These are phyloP conservation scores for Nothobranchius furzeri DNA, from an alignment of 2,113 vertebrate species.

Conservation along the genomic window DNA sequence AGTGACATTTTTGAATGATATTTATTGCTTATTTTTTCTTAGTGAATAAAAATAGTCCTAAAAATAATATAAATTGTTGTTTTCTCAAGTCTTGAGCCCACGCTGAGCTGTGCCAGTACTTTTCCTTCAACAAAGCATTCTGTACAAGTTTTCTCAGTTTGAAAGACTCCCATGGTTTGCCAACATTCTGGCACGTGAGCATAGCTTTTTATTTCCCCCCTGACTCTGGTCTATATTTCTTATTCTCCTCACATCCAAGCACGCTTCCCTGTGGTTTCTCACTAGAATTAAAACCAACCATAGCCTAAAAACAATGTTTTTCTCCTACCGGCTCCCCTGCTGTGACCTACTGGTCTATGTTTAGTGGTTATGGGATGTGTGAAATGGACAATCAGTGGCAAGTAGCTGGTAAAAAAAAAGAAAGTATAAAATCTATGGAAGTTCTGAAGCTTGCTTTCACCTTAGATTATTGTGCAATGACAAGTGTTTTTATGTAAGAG, in stretches of 20 bases:
- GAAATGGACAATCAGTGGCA: slow-evolving; percentile 43
- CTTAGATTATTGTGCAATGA: not conserved
- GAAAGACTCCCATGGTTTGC: not conserved
- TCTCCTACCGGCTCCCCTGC: slow-evolving; percentile 25
- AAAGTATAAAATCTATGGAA: slow-evolving; percentile 1
- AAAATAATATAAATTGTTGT: too few species aligned
- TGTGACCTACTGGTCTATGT: slow-evolving; percentile 48
- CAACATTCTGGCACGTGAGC: slow-evolving; percentile 11
- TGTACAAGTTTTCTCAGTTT: not conserved
- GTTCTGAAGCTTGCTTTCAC: not conserved
- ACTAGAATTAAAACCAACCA: slow-evolving; percentile 59
- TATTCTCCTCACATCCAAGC: slow-evolving; percentile 16
- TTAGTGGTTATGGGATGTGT: slow-evolving; percentile 67
- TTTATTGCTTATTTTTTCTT: slow-evolving; percentile 1
- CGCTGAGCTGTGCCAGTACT: not conserved
- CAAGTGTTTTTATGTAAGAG: not conserved
- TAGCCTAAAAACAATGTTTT: slow-evolving; percentile 28
- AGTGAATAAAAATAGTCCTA: too few species aligned
- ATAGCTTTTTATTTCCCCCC: not conserved
- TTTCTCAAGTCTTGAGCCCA: not conserved
- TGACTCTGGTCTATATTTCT: slow-evolving; percentile 9
- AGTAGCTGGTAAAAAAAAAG: slow-evolving; percentile 12
- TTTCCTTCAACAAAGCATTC: not conserved
- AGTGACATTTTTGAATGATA: slow-evolving; percentile 15
- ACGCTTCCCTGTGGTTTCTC: slow-evolving; percentile 48